These are phyloP conservation scores for Cheilosia grossa DNA, from an alignment of 2,888 invertebrate genomes.

Conservation along the genomic window DNA sequence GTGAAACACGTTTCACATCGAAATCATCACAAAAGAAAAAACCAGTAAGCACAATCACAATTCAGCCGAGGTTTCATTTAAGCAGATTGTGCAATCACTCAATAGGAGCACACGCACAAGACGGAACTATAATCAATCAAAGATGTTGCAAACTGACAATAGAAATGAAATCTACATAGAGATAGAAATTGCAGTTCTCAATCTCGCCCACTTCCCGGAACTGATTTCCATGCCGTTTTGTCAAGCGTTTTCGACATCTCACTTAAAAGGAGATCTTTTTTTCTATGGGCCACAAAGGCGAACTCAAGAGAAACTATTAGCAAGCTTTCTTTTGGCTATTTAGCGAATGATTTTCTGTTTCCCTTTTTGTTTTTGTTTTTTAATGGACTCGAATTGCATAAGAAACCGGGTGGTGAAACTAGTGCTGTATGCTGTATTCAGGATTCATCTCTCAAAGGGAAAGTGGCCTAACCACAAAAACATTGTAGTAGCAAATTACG, in stretches of 20 bases:
- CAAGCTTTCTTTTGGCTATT: slow-evolving; percentile 20
- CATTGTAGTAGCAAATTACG: slow-evolving; percentile 10
- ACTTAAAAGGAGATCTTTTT: slow-evolving; percentile 20
- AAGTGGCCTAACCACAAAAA: slow-evolving; percentile 41
- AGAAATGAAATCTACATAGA: slow-evolving; percentile 40
- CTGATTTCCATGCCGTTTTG: slow-evolving; percentile 18
- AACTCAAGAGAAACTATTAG: slow-evolving; percentile 33
- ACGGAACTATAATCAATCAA: slow-evolving; percentile 37
- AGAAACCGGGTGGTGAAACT: slow-evolving; percentile 44
- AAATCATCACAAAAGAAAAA: slow-evolving; percentile 54
- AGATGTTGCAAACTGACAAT: slow-evolving; percentile 47
- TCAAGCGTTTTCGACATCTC: slow-evolving; percentile 27
- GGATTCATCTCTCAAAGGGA: slow-evolving; percentile 50
- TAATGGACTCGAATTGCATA: slow-evolving; percentile 5
- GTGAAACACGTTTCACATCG: slow-evolving; percentile 63
- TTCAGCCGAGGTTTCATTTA: slow-evolving; percentile 47
- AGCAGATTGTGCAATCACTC: slow-evolving; percentile 38
- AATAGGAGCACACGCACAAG: slow-evolving; percentile 23
- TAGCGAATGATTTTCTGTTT: slow-evolving; percentile 12
- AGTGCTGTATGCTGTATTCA: slow-evolving; percentile 22
- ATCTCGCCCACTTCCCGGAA: slow-evolving; percentile 23
- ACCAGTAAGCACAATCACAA: slow-evolving; percentile 52
- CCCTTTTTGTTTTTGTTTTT: slow-evolving; percentile 14
- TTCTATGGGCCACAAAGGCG: slow-evolving; percentile 21
- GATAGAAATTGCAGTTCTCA: not conserved